Conservation (phyloP, 2,888 invertebrate genomes). For the Incurvaria masculella region DNA sequence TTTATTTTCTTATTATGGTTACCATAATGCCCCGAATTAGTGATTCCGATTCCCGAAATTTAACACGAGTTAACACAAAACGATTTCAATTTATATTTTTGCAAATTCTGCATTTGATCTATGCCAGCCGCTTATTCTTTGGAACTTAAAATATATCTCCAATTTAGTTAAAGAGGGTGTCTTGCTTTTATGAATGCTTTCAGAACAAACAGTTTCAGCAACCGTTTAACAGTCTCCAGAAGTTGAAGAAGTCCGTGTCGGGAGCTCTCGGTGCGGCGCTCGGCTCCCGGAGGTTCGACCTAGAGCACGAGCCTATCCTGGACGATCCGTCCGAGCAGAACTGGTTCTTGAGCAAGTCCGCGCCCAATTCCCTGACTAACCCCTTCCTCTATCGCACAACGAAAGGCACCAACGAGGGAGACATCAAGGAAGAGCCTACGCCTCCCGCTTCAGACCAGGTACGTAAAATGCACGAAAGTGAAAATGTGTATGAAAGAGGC, state of each 20-base stretch:
- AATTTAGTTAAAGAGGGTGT: constrained; percentile 52
- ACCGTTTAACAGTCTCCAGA: constrained; percentile 66
- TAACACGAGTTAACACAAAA: too few species aligned
- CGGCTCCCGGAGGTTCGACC: constrained; percentile 47
- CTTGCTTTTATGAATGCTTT: constrained; percentile 54
- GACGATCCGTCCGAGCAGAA: constrained; percentile 54
- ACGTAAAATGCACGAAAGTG: too few species aligned
- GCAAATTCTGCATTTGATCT: constrained; percentile 37
- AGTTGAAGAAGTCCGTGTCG: constrained; percentile 67
- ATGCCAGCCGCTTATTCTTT: constrained; percentile 28
- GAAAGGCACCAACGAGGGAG: constrained; percentile 31
- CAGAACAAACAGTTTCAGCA: constrained; percentile 51
- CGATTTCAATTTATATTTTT: too few species aligned
- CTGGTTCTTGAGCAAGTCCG: constrained; percentile 80
- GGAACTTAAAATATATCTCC: constrained; percentile 22
- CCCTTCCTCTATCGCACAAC: constrained; percentile 39
- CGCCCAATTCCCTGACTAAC: constrained; percentile 73
- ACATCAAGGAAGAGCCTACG: constrained; percentile 37
- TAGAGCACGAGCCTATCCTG: constrained; percentile 51
- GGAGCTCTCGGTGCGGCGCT: constrained; percentile 55
- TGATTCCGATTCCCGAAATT: too few species aligned
- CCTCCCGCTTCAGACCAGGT: constrained; percentile 39
- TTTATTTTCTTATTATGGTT: too few species aligned
- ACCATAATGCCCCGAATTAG: too few species aligned
- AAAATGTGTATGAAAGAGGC: not conserved